These are phyloP conservation scores for Leptinotarsa peninsularis DNA, from an alignment of 2,888 invertebrate genomes.

Conservation along the genomic window DNA sequence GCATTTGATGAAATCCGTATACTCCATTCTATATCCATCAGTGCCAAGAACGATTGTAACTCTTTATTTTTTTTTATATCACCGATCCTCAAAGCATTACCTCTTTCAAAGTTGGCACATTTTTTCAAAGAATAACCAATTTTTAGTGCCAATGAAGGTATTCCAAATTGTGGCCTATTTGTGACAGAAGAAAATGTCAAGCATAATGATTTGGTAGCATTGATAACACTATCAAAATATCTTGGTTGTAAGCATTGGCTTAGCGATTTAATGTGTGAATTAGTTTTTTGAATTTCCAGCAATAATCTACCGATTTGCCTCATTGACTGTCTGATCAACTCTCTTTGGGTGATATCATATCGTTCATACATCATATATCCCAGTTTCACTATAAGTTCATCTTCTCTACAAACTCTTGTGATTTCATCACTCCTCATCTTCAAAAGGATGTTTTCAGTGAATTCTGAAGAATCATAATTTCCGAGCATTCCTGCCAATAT, in stretches of 20 bases:
- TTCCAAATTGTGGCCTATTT: slow-evolving; percentile 20
- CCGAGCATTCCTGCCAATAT: neutral
- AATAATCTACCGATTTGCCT: neutral
- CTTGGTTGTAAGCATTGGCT: neutral
- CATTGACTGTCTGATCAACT: slow-evolving; percentile 2
- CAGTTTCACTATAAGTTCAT: neutral
- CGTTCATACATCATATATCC: neutral
- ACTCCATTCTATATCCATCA: slow-evolving; percentile 44
- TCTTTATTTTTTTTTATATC: slow-evolving; percentile 31
- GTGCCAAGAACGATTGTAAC: slow-evolving; percentile 21
- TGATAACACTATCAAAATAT: neutral
- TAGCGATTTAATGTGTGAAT: neutral
- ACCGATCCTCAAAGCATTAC: slow-evolving; percentile 26
- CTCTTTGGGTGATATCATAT: neutral
- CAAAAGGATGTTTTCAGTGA: neutral
- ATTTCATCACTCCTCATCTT: neutral
- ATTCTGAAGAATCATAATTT: neutral
- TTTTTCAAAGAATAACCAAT: slow-evolving; percentile 38
- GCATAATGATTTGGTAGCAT: neutral
- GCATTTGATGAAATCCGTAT: slow-evolving; percentile 41
- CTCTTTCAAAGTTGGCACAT: slow-evolving; percentile 34
- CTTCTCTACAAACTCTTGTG: neutral
- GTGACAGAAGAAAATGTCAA: neutral
- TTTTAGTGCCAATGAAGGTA: slow-evolving; percentile 37
- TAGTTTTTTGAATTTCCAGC: neutral